Conservation (phyloP, 2,797 vertebrate genomes). For the Orestias chungarensis region DNA sequence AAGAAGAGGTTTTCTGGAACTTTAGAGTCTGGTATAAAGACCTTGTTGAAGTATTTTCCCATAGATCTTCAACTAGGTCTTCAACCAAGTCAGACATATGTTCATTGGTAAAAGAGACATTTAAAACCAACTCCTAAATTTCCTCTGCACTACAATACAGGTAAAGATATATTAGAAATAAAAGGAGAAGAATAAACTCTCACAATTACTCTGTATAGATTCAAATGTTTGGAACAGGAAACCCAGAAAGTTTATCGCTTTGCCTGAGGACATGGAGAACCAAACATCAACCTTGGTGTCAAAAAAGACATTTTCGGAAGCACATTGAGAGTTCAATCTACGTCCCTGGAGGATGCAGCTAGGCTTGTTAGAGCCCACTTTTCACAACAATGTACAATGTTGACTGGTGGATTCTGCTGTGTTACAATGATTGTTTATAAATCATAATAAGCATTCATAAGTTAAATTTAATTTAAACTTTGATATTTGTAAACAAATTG, state of each 20-base stretch:
- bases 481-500: no score
- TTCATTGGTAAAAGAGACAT: not conserved
- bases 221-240: not conserved
- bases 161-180: not conserved
- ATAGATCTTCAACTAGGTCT: no score
- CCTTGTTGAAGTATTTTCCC: slow-evolving; percentile 5
- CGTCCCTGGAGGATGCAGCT: slow-evolving; percentile 22
- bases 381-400: no score
- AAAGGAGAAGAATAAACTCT: slow-evolving; percentile 4
- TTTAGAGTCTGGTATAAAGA: not conserved
- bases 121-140: not conserved
- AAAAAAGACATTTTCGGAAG: slow-evolving; percentile 36
- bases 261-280: slow-evolving; percentile 13
- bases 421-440: no score
- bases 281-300: slow-evolving; percentile 13
- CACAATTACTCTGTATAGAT: slow-evolving; percentile 4
- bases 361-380: slow-evolving; percentile 49
- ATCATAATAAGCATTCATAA: no score
- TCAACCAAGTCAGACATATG: not conserved
- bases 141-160: no score
- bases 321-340: slow-evolving; percentile 46
- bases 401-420: no score
- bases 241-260: slow-evolving; percentile 14
- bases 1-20: slow-evolving; percentile 1
- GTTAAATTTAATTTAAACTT: no score